Evolutionary conservation across 2,797 vertebrate species (phyloP).

Genomic region (Onychomys arenicola): DNA sequence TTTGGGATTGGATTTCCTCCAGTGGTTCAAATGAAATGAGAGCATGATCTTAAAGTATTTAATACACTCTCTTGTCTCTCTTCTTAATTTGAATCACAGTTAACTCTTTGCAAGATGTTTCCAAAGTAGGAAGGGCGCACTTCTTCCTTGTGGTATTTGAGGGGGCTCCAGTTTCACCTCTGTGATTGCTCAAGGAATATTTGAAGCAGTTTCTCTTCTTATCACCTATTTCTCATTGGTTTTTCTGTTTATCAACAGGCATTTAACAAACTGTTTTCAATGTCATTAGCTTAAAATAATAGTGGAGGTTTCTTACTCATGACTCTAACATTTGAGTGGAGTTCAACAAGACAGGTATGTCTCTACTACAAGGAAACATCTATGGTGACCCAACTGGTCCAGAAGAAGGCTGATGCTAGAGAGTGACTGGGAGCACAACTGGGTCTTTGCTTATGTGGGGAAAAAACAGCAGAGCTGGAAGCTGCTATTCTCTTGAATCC

Average conservation of each 20-base stretch:
- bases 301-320: neutral
- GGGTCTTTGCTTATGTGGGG: neutral
- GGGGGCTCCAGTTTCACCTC: neutral
- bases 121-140: neutral
- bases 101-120: conserved; percentile 43
- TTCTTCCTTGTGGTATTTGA: neutral
- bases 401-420: neutral
- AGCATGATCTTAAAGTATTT: conserved; percentile 64
- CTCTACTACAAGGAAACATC: neutral
- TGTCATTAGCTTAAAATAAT: neutral
- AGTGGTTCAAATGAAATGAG: conserved; percentile 68
- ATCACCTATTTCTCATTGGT: neutral
- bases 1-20: conserved; percentile 71
- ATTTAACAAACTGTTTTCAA: neutral
- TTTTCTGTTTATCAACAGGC: neutral
- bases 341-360: neutral
- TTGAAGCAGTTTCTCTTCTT: neutral
- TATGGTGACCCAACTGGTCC: neutral
- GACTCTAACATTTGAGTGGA: neutral
- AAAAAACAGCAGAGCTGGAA: neutral
- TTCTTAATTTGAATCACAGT: conserved; percentile 66
- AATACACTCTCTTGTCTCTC: conserved; percentile 54
- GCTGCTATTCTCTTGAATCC: neutral
- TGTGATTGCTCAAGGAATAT: neutral
- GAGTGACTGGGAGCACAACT: neutral